Evolutionary conservation across 2,113 vertebrate species (phyloP).

Genomic region (Hippocampus guttulatus): DNA sequence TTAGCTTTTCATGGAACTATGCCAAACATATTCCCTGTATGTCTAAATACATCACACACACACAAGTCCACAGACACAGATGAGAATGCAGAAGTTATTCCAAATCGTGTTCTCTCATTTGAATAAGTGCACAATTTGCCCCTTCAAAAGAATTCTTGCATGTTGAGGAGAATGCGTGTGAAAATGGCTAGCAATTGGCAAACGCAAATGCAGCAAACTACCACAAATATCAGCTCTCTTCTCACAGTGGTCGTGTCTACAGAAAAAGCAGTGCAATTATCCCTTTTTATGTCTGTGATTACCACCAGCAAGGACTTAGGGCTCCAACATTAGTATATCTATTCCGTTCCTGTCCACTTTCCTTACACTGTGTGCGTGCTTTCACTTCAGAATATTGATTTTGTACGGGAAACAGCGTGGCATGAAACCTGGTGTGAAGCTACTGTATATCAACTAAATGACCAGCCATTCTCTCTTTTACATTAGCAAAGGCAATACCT

Average conservation of each 20-base stretch:
- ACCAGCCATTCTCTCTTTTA: slow-evolving; percentile 43
- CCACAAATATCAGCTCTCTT: slow-evolving; percentile 6
- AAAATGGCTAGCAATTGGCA: slow-evolving; percentile 1
- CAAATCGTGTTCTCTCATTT: slow-evolving; percentile 30
- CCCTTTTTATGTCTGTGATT: slow-evolving; percentile 56
- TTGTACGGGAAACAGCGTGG: slow-evolving; percentile 35
- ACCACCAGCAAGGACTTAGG: slow-evolving; percentile 33
- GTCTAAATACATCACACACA: background rate
- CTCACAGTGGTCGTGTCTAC: slow-evolving; percentile 36
- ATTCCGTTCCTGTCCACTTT: slow-evolving; percentile 38
- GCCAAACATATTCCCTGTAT: background rate
- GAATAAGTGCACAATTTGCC: slow-evolving; percentile 43
- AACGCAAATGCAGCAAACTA: background rate
- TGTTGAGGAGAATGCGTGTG: slow-evolving; percentile 8
- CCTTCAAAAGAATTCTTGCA: slow-evolving; percentile 26
- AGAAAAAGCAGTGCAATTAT: slow-evolving; percentile 54
- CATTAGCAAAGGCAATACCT: slow-evolving; percentile 27
- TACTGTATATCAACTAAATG: slow-evolving; percentile 50
- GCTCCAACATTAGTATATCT: slow-evolving; percentile 47
- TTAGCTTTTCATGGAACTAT: slow-evolving; percentile 15
- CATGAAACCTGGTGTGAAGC: slow-evolving; percentile 30
- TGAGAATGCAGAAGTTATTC: slow-evolving; percentile 16
- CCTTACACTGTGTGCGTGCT: slow-evolving; percentile 22
- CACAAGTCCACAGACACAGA: background rate
- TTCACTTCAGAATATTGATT: slow-evolving; percentile 50